These are phyloP conservation scores for Entomobrya multifasciata DNA, from an alignment of 2,888 invertebrate genomes.

Conservation along the genomic window DNA sequence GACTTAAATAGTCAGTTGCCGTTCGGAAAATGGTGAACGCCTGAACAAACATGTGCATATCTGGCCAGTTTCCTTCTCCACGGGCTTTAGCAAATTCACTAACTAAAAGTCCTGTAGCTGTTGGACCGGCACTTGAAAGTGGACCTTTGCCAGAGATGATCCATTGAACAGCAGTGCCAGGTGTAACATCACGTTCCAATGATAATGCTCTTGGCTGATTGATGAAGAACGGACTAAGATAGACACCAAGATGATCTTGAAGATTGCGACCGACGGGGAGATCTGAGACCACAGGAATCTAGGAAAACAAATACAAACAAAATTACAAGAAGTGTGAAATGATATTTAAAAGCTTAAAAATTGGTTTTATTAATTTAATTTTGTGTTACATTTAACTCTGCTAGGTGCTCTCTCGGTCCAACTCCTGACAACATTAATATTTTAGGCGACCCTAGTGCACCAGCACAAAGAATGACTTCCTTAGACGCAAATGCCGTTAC, in stretches of 20 bases:
- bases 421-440: slow-evolving; percentile 14
- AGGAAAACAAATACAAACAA: not conserved
- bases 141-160: slow-evolving; percentile 69
- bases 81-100: slow-evolving; percentile 49
- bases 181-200: no score
- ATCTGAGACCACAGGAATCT: slow-evolving; percentile 48
- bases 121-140: slow-evolving; percentile 39
- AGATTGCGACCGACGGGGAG: slow-evolving; percentile 59
- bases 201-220: slow-evolving; percentile 68
- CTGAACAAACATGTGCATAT: slow-evolving; percentile 45
- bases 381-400: not conserved
- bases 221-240: slow-evolving; percentile 74
- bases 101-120: slow-evolving; percentile 11
- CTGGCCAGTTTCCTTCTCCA: slow-evolving; percentile 72
- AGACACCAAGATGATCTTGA: slow-evolving; percentile 51
- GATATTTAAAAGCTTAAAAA: no score
- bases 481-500: not conserved
- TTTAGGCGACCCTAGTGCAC: not conserved
- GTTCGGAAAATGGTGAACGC: not conserved
- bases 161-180: slow-evolving; percentile 55
- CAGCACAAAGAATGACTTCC: slow-evolving; percentile 17
- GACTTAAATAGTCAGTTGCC: slow-evolving; percentile 1
- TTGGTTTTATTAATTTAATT: not conserved
- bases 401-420: not conserved
- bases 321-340: no score